These are phyloP conservation scores for Micronycteris hirsuta DNA, from an alignment of 2,113 vertebrate species.

Conservation along the genomic window DNA sequence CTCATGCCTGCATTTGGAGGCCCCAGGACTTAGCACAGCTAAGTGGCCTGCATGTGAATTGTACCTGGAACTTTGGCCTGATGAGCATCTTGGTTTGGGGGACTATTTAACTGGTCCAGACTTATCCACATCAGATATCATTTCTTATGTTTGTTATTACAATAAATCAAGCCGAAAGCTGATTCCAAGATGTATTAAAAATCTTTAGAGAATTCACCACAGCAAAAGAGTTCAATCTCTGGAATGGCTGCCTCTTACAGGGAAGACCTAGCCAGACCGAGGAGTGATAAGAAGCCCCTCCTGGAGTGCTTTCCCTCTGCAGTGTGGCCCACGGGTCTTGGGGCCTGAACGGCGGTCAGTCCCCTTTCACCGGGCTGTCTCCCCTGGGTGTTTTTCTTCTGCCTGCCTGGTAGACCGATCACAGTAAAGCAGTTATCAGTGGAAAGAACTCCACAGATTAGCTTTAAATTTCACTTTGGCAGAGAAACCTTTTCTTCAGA, in stretches of 20 bases:
- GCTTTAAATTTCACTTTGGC: neutral
- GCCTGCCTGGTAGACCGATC: neutral
- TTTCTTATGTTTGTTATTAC: constrained; percentile 31
- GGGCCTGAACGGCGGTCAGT: neutral
- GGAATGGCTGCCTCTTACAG: neutral
- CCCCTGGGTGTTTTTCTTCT: neutral
- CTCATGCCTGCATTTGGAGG: neutral
- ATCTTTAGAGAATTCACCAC: neutral
- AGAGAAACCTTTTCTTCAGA: neutral
- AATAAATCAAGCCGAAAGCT: constrained; percentile 1
- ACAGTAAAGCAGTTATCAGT: neutral
- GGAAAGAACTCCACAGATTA: neutral
- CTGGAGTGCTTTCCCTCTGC: neutral
- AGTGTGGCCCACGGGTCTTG: neutral
- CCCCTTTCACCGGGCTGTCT: neutral
- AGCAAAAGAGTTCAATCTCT: neutral
- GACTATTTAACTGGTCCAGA: neutral
- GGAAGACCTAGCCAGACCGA: neutral
- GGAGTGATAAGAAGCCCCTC: neutral
- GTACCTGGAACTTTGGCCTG: neutral
- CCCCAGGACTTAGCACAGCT: neutral
- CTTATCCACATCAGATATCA: neutral
- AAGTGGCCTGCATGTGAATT: neutral
- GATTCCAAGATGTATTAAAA: neutral
- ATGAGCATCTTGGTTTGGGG: neutral